Evolutionary conservation across 2,888 invertebrate species (phyloP).

Genomic region (Zele albiditarsus): DNA sequence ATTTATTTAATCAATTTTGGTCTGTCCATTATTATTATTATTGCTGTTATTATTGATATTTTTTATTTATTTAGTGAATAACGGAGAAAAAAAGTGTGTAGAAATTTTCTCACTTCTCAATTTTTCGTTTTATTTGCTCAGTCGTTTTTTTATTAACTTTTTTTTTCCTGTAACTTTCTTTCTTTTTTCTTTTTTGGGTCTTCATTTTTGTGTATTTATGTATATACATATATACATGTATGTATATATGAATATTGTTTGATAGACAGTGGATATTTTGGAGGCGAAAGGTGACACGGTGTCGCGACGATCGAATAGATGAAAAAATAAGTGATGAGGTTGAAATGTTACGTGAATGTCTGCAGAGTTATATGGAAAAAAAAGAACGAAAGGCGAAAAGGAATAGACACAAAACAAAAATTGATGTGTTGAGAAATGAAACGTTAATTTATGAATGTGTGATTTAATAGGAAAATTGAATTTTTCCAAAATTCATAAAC

Average conservation of each 20-base stretch:
- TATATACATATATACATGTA: not conserved
- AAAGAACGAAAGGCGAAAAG: too few relatives aligned
- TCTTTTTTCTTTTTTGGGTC: too few relatives aligned
- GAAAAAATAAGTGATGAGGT: conserved; percentile 6
- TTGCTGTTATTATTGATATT: too few relatives aligned
- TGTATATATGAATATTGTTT: not conserved
- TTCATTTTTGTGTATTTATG: not conserved
- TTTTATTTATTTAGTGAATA: not conserved
- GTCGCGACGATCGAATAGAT: conserved; percentile 3
- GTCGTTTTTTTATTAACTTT: too few relatives aligned
- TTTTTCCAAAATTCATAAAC: too few relatives aligned
- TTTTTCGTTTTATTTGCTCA: too few relatives aligned
- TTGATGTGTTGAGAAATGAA: too few relatives aligned
- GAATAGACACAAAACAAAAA: too few relatives aligned
- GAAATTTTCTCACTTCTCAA: too few relatives aligned
- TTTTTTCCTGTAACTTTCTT: too few relatives aligned
- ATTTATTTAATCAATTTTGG: not conserved
- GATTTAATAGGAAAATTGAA: not conserved
- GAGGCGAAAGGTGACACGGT: conserved; percentile 16
- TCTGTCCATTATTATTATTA: not conserved
- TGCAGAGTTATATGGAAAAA: not conserved
- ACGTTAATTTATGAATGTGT: not conserved
- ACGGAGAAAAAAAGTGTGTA: too few relatives aligned
- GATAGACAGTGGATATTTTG: not conserved
- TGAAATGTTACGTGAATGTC: not conserved